Evolutionary conservation across 2,113 vertebrate species (phyloP), one percentile per base, ranked within the genome.

Genomic region (Sula dactylatra): DNA sequence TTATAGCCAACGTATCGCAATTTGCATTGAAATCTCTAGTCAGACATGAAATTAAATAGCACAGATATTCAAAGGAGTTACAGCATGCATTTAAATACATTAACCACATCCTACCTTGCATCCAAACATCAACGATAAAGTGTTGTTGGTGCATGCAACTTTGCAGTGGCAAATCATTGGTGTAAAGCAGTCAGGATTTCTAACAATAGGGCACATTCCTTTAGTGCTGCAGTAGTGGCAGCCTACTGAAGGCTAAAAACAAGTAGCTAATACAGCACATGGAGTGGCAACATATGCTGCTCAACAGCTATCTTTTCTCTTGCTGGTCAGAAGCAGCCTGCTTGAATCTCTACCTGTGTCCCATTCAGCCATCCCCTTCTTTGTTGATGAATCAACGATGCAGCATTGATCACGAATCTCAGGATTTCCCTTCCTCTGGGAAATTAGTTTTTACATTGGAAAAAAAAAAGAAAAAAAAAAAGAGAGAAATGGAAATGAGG

Each of bases 131-230:
- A 99, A 98, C 95, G 99, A 99, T 84, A 99, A 98, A 97, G 99
- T 98, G 98, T 98, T 99, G 99, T 99, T 99, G 98, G 98, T 98
- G 97, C 99, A 99, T 97, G 99, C 99, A 98, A 99, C 98, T 99
- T 99, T 99, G 98, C 99, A 99, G 98, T 99, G 99, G 98, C 99
- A 99, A 97, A 99, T 98, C 99, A 99, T 98, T 86, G 99, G 99
- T 96, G 98, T 98, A 95, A 98, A 98, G 98, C 99, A 98, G 97
- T 98, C 98, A 87, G 98, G 98, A 96, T 98, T 99, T 98, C 93
- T 98, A 97, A 98, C 98, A 97, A 98, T 98, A 92, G 98, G 99
- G 98, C 97, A 99, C 99, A 99, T 99, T 99, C 98, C 98, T 98
- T 97, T 86, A 95, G 92, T 96, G 98, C 97, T 97, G 98, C 98